Evolutionary conservation across 1,140 invertebrate species (phyloP).

Genomic region (Chrysomallon squamiferum): DNA sequence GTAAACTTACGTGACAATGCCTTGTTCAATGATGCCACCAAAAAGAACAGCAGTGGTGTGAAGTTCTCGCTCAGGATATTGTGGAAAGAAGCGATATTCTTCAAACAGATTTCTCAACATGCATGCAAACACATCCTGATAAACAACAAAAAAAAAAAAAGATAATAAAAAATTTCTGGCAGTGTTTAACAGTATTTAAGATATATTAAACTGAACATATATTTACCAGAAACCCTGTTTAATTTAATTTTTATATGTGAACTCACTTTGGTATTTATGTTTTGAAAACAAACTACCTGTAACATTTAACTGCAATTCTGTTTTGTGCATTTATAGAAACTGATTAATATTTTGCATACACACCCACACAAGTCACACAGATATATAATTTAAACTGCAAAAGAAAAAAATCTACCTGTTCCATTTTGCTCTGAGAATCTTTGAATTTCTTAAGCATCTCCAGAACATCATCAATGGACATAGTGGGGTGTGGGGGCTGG

Average conservation of each 20-base stretch:
- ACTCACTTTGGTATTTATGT: too few species aligned
- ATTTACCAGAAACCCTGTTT: too few species aligned
- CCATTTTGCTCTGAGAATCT: slow-evolving; percentile 85
- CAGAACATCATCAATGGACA: slow-evolving; percentile 72
- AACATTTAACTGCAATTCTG: too few species aligned
- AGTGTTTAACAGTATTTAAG: too few species aligned
- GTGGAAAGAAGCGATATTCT: slow-evolving; percentile 97
- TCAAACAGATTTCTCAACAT: slow-evolving; percentile 98
- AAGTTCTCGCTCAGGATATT: slow-evolving; percentile 98
- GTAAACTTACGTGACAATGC: slow-evolving; percentile 82
- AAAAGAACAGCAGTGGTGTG: slow-evolving; percentile 97
- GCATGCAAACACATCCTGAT: slow-evolving; percentile 92
- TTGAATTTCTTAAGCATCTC: slow-evolving; percentile 96
- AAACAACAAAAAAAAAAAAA: slow-evolving; percentile 24
- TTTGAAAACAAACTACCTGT: too few species aligned
- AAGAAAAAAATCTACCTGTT: too few species aligned
- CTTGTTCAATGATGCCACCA: slow-evolving; percentile 97
- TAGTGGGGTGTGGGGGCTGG: slow-evolving; percentile 89
- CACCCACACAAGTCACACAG: too few species aligned
- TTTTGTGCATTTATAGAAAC: too few species aligned
- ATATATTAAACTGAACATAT: too few species aligned
- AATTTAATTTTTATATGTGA: too few species aligned
- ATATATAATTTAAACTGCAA: too few species aligned
- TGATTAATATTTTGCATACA: too few species aligned
- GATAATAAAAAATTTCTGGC: background rate